phyloP scores from a whole-genome alignment of 2,888 invertebrate species.

The Diachrysia chrysitis region DNA sequence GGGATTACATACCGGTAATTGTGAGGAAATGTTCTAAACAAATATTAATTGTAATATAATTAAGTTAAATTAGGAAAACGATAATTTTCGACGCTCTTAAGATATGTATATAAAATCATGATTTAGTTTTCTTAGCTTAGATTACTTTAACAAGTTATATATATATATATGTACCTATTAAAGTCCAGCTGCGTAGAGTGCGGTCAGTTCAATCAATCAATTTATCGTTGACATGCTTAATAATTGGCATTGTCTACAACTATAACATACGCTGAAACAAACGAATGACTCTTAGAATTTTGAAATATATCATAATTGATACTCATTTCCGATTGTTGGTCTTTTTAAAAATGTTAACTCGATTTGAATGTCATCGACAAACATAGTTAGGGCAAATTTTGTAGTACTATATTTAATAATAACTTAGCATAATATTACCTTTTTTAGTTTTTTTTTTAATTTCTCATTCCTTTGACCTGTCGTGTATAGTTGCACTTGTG shows the following conservation, averaged over 20 bases:
- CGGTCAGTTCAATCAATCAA: constrained; percentile 38
- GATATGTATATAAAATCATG: neutral
- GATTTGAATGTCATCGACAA: neutral
- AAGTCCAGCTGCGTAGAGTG: constrained; percentile 6
- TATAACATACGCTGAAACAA: neutral
- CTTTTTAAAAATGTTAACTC: neutral
- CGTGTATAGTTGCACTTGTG: no score
- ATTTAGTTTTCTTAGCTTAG: neutral
- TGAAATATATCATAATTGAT: neutral
- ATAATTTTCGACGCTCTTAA: neutral
- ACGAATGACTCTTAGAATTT: neutral
- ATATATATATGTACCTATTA: neutral
- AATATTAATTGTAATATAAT: neutral
- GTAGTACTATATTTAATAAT: no score
- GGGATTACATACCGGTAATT: constrained; percentile 29
- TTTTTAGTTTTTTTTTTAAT: no score
- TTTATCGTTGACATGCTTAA: constrained; percentile 34
- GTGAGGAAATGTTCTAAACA: constrained; percentile 21
- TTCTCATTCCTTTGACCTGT: no score
- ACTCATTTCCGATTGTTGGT: neutral
- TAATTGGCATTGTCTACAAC: constrained; percentile 8
- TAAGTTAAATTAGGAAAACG: neutral
- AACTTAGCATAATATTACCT: no score
- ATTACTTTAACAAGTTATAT: neutral
- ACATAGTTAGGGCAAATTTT: no score